Evolutionary conservation across 2,797 vertebrate genomes (phyloP).

Genomic region (Epinephelus malabaricus): DNA sequence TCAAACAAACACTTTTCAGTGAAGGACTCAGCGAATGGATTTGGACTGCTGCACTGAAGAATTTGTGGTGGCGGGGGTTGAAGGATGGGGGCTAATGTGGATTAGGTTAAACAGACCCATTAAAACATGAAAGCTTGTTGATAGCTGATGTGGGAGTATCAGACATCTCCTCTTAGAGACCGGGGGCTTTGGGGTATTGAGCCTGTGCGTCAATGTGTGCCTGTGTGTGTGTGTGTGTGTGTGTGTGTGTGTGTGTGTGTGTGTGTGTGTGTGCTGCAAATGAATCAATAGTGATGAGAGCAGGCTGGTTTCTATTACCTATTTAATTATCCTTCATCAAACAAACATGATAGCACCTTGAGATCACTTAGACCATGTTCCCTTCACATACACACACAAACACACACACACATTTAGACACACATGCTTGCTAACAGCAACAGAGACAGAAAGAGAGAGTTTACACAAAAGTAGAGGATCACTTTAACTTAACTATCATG

Average conservation of each 20-base stretch:
- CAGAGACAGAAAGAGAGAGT: not conserved
- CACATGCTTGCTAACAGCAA: not conserved
- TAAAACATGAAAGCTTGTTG: slow-evolving; percentile 77
- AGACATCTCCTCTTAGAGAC: slow-evolving; percentile 66
- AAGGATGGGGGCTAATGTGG: slow-evolving; percentile 48
- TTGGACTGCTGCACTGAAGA: slow-evolving; percentile 26
- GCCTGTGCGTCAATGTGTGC: slow-evolving; percentile 19
- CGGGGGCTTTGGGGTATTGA: slow-evolving; percentile 43
- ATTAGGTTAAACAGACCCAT: slow-evolving; percentile 73
- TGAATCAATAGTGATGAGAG: slow-evolving; percentile 81
- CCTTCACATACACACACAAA: not conserved
- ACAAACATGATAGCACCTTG: slow-evolving; percentile 83
- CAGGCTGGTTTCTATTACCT: slow-evolving; percentile 75
- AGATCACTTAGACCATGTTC: slow-evolving; percentile 67
- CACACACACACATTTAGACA: not conserved
- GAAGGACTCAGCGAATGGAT: slow-evolving; percentile 51
- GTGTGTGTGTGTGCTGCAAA: slow-evolving; percentile 34
- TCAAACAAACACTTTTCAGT: slow-evolving; percentile 48
- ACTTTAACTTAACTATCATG: slow-evolving; percentile 18
- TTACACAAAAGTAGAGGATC: not conserved
- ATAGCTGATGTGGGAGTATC: slow-evolving; percentile 74
- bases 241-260: not conserved
- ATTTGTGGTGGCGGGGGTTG: slow-evolving; percentile 19
- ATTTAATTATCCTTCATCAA: slow-evolving; percentile 86
- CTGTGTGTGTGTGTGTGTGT: slow-evolving; percentile 33